phyloP scores from a whole-genome alignment of 2,797 vertebrate species.

The Enteromius afrohamiltoni region DNA sequence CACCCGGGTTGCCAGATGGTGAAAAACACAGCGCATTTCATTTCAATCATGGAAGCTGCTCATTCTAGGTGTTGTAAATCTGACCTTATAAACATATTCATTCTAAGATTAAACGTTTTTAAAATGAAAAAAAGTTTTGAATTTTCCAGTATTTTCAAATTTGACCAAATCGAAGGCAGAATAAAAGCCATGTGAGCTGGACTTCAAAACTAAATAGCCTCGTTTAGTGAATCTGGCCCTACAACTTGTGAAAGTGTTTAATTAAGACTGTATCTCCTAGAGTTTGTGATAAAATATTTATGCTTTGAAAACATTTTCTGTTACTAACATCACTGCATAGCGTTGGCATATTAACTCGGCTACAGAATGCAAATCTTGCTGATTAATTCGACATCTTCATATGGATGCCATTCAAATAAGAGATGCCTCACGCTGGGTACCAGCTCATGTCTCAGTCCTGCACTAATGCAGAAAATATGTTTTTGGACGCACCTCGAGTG shows the following conservation, averaged over 20 bases:
- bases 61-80: too few relatives aligned
- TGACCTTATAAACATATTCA: too few relatives aligned
- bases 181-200: too few relatives aligned
- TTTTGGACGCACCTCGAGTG: constrained; percentile 85
- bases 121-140: too few relatives aligned
- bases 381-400: not conserved
- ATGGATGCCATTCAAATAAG: constrained; percentile 1
- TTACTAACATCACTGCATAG: not conserved
- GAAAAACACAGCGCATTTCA: too few relatives aligned
- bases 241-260: not conserved
- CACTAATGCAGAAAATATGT: not conserved
- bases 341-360: not conserved
- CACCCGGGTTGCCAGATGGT: too few relatives aligned
- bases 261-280: not conserved
- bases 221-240: too few relatives aligned
- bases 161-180: not conserved
- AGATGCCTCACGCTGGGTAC: not conserved
- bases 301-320: not conserved
- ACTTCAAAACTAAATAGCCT: not conserved
- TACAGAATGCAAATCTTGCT: not conserved
- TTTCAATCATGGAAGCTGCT: too few relatives aligned
- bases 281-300: not conserved
- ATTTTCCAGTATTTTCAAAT: too few relatives aligned
- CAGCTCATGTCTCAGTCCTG: not conserved
- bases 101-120: too few relatives aligned